Conservation (phyloP, 2,797 vertebrate species). For the Salmo trutta region DNA sequence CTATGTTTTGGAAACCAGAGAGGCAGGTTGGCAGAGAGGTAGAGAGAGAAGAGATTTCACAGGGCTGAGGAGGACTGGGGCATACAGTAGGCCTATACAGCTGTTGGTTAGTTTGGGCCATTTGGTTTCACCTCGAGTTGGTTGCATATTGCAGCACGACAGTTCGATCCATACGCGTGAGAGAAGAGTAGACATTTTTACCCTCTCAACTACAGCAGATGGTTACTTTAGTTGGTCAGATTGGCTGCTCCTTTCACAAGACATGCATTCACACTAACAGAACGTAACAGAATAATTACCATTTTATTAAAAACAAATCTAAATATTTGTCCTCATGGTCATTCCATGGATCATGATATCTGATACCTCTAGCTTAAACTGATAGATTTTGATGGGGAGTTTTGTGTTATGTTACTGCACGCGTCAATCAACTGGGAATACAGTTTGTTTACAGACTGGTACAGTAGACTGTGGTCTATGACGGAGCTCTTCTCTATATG, state of each 20-base stretch:
- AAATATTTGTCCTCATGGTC: too few relatives aligned
- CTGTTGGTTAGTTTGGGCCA: conserved; percentile 54
- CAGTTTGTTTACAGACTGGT: too few relatives aligned
- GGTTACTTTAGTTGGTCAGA: background rate
- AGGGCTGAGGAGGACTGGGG: conserved; percentile 37
- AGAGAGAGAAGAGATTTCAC: conserved; percentile 56
- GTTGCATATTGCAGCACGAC: background rate
- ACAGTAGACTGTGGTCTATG: too few relatives aligned
- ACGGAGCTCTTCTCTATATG: too few relatives aligned
- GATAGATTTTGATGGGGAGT: too few relatives aligned
- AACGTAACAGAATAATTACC: background rate
- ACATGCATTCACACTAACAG: background rate
- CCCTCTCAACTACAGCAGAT: background rate
- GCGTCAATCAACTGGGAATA: too few relatives aligned
- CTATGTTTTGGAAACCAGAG: conserved; percentile 59
- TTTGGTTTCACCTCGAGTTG: conserved; percentile 35
- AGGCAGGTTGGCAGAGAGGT: conserved; percentile 62
- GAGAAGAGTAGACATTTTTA: background rate
- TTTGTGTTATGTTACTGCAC: too few relatives aligned
- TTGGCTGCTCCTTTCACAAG: background rate
- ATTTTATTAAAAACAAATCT: background rate
- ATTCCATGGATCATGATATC: too few relatives aligned
- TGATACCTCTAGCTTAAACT: too few relatives aligned
- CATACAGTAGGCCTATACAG: conserved; percentile 17
- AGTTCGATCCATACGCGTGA: background rate